Base-by-base conservation (phyloP, 1,140 invertebrate genomes). In the Pygmarrhopalites habei region DNA sequence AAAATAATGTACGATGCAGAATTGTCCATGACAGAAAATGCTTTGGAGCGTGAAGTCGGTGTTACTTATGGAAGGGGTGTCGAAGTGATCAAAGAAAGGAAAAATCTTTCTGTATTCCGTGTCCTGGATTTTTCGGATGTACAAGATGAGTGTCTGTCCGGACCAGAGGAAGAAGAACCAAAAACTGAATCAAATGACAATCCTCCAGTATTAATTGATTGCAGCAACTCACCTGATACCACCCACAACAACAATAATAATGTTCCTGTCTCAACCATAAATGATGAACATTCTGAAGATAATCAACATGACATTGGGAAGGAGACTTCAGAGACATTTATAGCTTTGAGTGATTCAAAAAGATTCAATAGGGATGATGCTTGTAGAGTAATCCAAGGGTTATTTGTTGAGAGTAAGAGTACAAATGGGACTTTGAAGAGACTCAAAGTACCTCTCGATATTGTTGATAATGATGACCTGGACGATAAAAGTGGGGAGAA, bases 361-460 rank as follows among this genome's bases (percentile, higher is more conserved):
- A 59, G 69, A 52, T 68, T 71, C 35, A 65, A 59, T 26, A 67
- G 53, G 19, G 46, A 30, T 21, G 52, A 62, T n/a, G 56, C 44
- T 28, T 57, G 64, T 10, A 62, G 71, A 46, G 61, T 71, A 21
- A 52, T 69, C 4, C 67, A 72, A 60, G 71, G 71, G 0, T 41
- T 72, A 2, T 72, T 72, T 63, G 62, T 72, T n/a, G 71, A 72
- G 57, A 72, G 71, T 53, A 65, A 62, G 58, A 65, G 61, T 57
- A 58, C 64, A 2, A 71, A 65, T 63, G 67, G 67, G 10, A 66
- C 66, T 5, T 43, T 72, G 32, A 66, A 52, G 32, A 39, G 68
- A 41, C 56, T 72, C 26, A 52, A 53, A 53, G 68, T 56, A 15
- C 68, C 68, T 12, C 21, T 65, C 10, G 61, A 71, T 55, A 46